Evolutionary conservation across 92 coral and sea anemone species (phyloP).

Genomic region (Blastomussa wellsi): DNA sequence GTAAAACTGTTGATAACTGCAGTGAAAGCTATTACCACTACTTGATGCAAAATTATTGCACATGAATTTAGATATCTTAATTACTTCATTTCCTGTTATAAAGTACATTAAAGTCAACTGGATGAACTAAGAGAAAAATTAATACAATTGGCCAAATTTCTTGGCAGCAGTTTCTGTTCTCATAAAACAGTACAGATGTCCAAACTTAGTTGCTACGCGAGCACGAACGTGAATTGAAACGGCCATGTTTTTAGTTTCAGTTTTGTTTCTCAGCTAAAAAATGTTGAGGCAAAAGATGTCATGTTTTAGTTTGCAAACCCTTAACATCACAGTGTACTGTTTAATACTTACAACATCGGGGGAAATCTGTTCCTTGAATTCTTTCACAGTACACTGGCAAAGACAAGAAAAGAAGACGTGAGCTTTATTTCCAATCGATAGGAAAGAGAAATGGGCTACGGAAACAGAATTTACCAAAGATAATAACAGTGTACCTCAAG

Average conservation of each 20-base stretch:
- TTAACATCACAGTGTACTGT: background rate
- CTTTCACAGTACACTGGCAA: conserved; percentile 84
- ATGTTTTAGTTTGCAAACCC: too few relatives aligned
- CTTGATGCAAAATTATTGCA: background rate
- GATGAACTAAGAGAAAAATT: background rate
- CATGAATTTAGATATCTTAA: background rate
- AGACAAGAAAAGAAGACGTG: conserved; percentile 13
- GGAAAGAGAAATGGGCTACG: too few relatives aligned
- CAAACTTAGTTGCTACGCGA: background rate
- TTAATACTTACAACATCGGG: conserved; percentile 76
- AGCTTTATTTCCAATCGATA: background rate
- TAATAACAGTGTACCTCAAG: background rate
- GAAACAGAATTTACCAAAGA: too few relatives aligned
- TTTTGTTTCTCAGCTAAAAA: background rate
- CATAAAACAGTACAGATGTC: background rate
- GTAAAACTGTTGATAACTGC: too few relatives aligned
- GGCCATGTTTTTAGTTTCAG: background rate
- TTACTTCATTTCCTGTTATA: background rate
- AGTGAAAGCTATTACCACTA: background rate
- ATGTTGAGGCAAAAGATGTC: too few relatives aligned
- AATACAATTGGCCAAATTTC: background rate
- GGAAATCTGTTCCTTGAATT: conserved; percentile 86
- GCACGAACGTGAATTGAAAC: background rate
- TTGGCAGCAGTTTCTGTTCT: background rate
- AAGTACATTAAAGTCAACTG: background rate